Conservation (phyloP, 23 tunicate genomes). For the Styela clava region DNA sequence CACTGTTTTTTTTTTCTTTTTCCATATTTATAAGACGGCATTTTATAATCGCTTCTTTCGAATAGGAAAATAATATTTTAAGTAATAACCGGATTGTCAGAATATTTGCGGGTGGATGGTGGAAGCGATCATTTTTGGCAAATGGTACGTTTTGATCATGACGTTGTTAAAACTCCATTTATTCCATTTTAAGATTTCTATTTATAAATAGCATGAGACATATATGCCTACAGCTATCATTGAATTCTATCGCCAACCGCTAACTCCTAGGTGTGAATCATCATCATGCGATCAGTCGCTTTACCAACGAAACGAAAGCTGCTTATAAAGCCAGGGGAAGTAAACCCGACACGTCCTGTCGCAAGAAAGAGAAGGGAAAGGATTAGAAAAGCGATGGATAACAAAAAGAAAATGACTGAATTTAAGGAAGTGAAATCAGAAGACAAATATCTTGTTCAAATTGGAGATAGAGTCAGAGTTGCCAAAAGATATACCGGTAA, state of each 20-base stretch:
- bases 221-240: not conserved
- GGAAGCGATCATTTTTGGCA: no score
- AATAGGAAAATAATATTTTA: no score
- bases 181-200: not conserved
- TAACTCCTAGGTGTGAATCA: no score
- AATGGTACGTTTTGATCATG: no score
- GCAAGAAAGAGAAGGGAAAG: conserved; percentile 2
- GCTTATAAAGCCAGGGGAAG: not conserved
- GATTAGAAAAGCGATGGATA: not conserved
- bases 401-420: not conserved
- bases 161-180: no score
- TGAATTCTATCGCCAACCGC: not conserved
- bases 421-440: not conserved
- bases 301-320: not conserved
- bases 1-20: no score
- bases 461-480: not conserved
- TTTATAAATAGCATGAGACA: not conserved
- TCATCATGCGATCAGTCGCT: not conserved
- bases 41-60: no score
- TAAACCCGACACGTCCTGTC: not conserved
- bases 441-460: not conserved
- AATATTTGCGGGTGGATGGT: no score
- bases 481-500: conserved; percentile 1
- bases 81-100: no score
- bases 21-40: no score